phyloP scores from a whole-genome alignment of 1,140 invertebrate genomes.

The Asbolus verrucosus region DNA sequence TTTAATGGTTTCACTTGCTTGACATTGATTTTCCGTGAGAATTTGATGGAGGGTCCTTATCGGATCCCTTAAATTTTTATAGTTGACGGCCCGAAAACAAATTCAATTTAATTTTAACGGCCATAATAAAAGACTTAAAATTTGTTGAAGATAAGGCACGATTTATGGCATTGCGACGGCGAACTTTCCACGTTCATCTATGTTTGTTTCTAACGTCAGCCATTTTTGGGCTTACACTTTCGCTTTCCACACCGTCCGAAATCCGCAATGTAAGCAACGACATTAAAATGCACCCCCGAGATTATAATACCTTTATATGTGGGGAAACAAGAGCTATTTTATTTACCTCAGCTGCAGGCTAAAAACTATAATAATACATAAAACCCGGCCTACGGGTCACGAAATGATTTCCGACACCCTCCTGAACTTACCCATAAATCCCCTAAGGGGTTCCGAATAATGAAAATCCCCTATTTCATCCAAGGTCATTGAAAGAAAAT shows the following conservation, averaged over 20 bases:
- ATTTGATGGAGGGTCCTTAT: neutral
- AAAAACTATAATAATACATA: conserved; percentile 32
- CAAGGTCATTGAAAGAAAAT: conserved; percentile 29
- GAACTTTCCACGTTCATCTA: neutral
- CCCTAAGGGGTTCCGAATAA: conserved; percentile 20
- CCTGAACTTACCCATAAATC: conserved; percentile 10
- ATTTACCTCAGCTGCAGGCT: conserved; percentile 6
- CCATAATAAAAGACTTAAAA: neutral
- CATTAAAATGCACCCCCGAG: conserved; percentile 22
- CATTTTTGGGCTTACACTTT: conserved; percentile 5
- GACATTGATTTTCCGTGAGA: neutral
- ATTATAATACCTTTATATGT: neutral
- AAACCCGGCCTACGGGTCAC: conserved; percentile 2
- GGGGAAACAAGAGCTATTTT: neutral
- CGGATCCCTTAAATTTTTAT: conserved; percentile 8
- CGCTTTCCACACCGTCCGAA: neutral
- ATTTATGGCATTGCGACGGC: neutral
- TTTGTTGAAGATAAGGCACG: conserved; percentile 1
- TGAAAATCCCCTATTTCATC: conserved; percentile 37
- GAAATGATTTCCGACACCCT: conserved; percentile 28
- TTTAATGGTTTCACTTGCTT: conserved; percentile 3
- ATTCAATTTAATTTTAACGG: neutral
- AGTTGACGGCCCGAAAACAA: neutral
- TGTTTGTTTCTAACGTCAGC: conserved; percentile 4
- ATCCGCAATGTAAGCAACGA: conserved; percentile 4